A percentile compares a stretch with the other conserved stretches of the same genome.
These are phyloP conservation scores for Chrysochloris asiatica DNA, from an alignment of 2,113 vertebrate genomes.

Conservation along the genomic window DNA sequence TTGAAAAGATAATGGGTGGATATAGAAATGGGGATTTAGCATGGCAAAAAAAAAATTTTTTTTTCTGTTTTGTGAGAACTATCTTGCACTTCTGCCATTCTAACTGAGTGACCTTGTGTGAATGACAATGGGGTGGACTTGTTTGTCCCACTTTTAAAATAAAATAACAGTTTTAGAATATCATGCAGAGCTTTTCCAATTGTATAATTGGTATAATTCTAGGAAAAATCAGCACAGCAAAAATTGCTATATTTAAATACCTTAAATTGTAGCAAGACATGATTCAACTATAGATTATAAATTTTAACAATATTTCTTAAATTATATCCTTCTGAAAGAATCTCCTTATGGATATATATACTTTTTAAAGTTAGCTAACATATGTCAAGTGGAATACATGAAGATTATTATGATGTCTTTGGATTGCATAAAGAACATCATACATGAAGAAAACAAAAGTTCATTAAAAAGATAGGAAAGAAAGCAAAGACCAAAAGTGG, in stretches of 20 bases:
- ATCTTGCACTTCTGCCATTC: neutral
- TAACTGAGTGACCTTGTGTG: neutral
- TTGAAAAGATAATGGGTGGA: neutral
- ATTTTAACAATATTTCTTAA: neutral
- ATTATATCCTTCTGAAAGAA: neutral
- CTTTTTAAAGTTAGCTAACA: no score
- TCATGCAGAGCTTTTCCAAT: neutral
- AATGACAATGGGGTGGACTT: neutral
- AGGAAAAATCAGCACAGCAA: neutral
- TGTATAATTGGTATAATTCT: neutral
- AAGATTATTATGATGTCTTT: no score
- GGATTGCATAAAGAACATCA: no score
- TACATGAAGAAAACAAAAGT: no score
- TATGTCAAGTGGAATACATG: no score
- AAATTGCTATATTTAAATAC: constrained; percentile 49
- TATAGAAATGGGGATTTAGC: neutral
- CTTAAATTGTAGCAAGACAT: neutral
- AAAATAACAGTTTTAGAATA: neutral
- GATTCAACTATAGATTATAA: neutral
- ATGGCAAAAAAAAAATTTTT: neutral
- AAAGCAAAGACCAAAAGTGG: no score
- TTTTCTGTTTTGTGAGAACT: no score
- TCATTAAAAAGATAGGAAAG: no score
- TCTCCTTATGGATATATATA: neutral
- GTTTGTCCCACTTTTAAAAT: neutral